These are phyloP conservation scores for Dasyprocta punctata DNA, from an alignment of 2,113 vertebrate genomes.

Conservation along the genomic window DNA sequence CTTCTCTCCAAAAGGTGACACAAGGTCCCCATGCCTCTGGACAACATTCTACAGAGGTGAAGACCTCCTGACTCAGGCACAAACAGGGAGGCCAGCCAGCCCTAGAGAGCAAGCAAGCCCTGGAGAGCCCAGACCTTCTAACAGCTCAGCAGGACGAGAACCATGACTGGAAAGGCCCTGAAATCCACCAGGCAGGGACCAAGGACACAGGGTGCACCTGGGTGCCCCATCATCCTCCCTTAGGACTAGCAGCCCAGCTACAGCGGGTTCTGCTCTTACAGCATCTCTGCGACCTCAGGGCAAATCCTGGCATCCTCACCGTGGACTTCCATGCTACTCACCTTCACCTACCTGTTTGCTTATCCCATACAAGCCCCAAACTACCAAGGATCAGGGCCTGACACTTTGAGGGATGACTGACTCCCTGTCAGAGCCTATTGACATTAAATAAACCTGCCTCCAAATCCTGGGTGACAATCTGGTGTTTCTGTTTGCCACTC, in stretches of 20 bases:
- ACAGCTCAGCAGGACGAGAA: background rate
- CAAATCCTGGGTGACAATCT: background rate
- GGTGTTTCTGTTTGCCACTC: background rate
- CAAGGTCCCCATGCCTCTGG: background rate
- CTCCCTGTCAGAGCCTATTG: background rate
- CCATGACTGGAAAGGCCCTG: background rate
- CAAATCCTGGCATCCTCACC: background rate
- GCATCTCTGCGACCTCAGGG: background rate
- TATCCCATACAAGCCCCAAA: background rate
- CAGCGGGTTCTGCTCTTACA: background rate
- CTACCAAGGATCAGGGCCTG: background rate
- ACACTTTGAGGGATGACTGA: background rate
- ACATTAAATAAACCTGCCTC: background rate
- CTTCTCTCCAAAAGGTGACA: background rate
- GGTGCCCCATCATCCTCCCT: background rate
- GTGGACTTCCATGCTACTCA: fast-evolving
- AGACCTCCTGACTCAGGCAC: background rate
- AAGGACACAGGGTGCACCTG: background rate
- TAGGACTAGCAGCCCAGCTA: background rate
- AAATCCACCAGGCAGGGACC: background rate
- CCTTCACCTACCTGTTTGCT: background rate
- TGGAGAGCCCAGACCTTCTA: background rate
- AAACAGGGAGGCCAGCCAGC: background rate
- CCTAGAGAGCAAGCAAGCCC: no score
- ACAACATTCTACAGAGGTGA: background rate